Evolutionary conservation across 1,140 invertebrate species (phyloP), one percentile per base, ranked within the genome.

Genomic region (Drosophila lacertosa): DNA sequence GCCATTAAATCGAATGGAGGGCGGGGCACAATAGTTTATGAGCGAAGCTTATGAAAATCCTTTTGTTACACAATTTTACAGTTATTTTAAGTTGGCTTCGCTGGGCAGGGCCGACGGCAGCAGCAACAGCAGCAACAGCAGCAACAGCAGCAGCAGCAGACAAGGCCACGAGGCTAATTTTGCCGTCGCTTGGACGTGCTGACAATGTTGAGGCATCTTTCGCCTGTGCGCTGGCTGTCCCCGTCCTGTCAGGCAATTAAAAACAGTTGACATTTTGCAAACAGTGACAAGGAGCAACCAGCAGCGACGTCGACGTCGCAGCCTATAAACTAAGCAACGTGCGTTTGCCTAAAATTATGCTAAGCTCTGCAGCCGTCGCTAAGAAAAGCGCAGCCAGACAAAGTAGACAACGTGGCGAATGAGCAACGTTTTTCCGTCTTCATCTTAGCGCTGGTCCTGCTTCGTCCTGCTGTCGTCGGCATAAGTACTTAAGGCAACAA

Each of bases 331-430:
- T 86, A 81, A 81, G 77, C 81, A 84, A 86, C 80, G 80, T 88
- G 81, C 84, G 82, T 78, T 86, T 86, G 82, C 82, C 82, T 86
- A 86, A 86, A 86, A 86, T 86, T 86, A 86, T 86, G 82, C 82
- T 86, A 86, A 86, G 82, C 82, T 68, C 29, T 51, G 70, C 75
- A 75, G 69, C 50, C 63, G 45, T 54, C 68, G 73, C 79, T 60
- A 77, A 77, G 77, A 88, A 86, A 78, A 88, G 78, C 70, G 77
- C 74, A 88, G 71, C 60, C 67, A 66, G 60, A 63, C 74, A 67
- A 72, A 50, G 68, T 66, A 71, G 39, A 66, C 45, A 59, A 39
- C 63, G 44, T 22, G 75, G 58, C 62, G 62, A 75, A 73, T 58
- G 59, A 40, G 71, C 69, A 82, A 68, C 67, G 71, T 50, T 47